Base-by-base conservation (phyloP, 1,140 invertebrate genomes). In the Melipona quadrifasciata region DNA sequence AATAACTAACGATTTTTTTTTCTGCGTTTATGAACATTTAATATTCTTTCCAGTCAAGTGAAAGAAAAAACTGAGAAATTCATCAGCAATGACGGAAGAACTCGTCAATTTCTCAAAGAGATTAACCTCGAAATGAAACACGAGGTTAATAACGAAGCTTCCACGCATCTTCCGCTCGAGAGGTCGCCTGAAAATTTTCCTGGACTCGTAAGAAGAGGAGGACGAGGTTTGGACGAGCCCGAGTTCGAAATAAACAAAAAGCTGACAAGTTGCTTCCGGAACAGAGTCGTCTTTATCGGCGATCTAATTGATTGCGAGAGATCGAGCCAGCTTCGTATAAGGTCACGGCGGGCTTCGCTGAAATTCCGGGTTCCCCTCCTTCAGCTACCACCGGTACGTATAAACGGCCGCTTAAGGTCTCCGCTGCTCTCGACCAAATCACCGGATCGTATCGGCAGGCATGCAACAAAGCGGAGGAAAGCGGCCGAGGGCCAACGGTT, bases 241-340 rank as follows among this genome's bases (percentile, higher is more conserved):
- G 6, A 47, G 39, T 12, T 55, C 21, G 76, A 78, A 47, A 61
- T 84, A 79, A 84, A 84, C 24, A 84, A 84, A 84, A 79, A 84
- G 75, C 82, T 84, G 82, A 84, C 76, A 84, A 84, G 82, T 84
- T 84, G 76, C 76, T 84, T 84, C 82, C 82, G 82, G 82, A 84
- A 84, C 82, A 68, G 82, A 79, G 76, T 79, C 75, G 82, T 79
- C 75, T 84, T 84, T 84, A 84, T 84, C 82, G 82, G 57, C 82
- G 67, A 84, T 84, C 82, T 84, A 79, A 84, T 79, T 79, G 82
- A 84, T 84, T 71, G 82, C 55, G 57, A 61, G 76, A 78, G 82
- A 84, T 84, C 82, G 67, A 71, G 47, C 14, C 19, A 55, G 82
- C 55, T 57, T 71, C 76, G 82, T 84, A 84, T 84, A 84, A 84